Base-by-base conservation (phyloP, 2,888 invertebrate genomes). In the Ophonus ardosiacus region DNA sequence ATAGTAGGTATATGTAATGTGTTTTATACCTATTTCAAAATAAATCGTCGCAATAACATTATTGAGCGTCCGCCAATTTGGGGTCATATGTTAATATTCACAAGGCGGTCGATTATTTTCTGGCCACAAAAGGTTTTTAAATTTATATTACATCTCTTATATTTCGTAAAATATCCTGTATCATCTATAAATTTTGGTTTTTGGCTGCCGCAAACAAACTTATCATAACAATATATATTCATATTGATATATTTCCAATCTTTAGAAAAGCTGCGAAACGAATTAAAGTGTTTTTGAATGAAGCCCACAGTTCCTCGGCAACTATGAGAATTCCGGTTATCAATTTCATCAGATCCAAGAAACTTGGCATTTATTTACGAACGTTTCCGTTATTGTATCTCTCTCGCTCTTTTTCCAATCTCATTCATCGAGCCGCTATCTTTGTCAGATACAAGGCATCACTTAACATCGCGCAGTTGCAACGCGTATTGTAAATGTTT, bases 401-500 rank as follows among this genome's bases (percentile, higher is more conserved):
- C 78, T 78, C 57, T 56, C 78, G n/a, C 56, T 57, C 43, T 78
- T 78, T 57, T 57, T 78, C 78, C 78, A 57, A 78, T 78, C 24
- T 57, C 78, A 78, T 78, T 78, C 78, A 78, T 57, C 24, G 24
- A 71, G 78, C n/a, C n/a, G 24, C 56, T n/a, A 57, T 78, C 78
- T 57, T 24, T 76, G 17, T 51, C 51, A 8, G 18, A 13, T 56
- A 40, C 10, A 10, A 76, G 51, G 51, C 24, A 51, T 51, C 76
- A 76, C 21, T 76, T 51, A 76, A 56, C 21, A 18, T 76, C 57
- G 78, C 78, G 57, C 78, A 78, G 78, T 81, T 81, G 81, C 81
- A 81, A 43, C 15, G 68, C 81, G 81, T 68, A 81, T 81, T 81
- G 81, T 68, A 81, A 81, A 81, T 81, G 68, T 81, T 81, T 81